phyloP scores from a whole-genome alignment of 2,888 invertebrate species.

The Blastobasis adustella region DNA sequence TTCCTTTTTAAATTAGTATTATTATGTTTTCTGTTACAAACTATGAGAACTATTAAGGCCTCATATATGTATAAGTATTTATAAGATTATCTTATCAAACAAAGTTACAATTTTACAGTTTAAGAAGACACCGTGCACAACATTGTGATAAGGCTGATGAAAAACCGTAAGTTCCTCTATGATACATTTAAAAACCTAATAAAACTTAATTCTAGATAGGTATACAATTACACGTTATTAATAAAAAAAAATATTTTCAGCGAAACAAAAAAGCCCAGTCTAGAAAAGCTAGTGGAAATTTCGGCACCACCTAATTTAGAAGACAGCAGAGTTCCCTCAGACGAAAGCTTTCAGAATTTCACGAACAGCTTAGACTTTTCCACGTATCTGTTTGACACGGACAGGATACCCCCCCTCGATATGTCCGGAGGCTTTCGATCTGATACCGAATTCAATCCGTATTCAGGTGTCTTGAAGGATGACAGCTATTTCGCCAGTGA shows the following conservation, averaged over 20 bases:
- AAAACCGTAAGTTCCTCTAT: conserved; percentile 18
- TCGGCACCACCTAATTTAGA: conserved; percentile 24
- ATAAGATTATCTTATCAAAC: too few species aligned
- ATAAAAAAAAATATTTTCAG: too few species aligned
- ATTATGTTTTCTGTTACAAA: too few species aligned
- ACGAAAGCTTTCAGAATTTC: conserved; percentile 51
- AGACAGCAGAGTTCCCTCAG: conserved; percentile 42
- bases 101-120: conserved; percentile 19
- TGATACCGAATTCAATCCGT: conserved; percentile 37
- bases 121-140: conserved; percentile 33
- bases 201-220: too few species aligned
- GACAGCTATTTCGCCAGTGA: conserved; percentile 26
- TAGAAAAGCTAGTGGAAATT: conserved; percentile 1
- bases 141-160: conserved; percentile 29
- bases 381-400: conserved; percentile 46
- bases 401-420: conserved; percentile 42
- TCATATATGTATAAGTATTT: too few species aligned
- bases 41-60: too few species aligned
- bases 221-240: too few species aligned
- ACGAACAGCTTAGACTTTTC: conserved; percentile 45
- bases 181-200: too few species aligned
- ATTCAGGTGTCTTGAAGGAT: conserved; percentile 25
- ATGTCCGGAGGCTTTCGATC: conserved; percentile 40
- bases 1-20: too few species aligned
- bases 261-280: too few species aligned